phyloP scores from a whole-genome alignment of 2,888 invertebrate genomes.

The Acanthosepion pharaonis region DNA sequence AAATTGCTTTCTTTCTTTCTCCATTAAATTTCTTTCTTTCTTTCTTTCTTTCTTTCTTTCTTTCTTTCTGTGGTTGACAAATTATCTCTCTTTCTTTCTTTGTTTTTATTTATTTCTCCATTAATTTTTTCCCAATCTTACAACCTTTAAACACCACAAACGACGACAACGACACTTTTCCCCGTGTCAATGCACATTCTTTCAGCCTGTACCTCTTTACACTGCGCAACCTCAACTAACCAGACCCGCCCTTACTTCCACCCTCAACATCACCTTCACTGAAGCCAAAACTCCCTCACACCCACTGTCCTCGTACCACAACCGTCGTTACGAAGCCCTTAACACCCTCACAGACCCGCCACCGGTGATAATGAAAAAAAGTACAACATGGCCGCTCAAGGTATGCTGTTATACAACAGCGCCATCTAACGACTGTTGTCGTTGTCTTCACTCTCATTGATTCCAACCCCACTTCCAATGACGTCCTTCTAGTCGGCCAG shows the following conservation, averaged over 20 bases:
- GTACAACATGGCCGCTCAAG: slow-evolving; percentile 33
- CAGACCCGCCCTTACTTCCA: background rate
- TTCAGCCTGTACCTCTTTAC: background rate
- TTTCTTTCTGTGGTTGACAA: background rate
- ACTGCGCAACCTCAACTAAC: background rate
- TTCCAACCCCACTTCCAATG: background rate
- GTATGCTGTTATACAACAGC: slow-evolving; percentile 33
- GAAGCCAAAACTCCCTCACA: background rate
- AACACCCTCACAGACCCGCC: background rate
- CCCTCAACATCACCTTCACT: background rate
- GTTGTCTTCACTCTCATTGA: background rate
- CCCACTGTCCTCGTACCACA: background rate
- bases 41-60: background rate
- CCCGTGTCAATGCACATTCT: background rate
- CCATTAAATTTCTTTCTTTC: background rate
- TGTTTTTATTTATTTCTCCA: background rate
- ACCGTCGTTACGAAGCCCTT: background rate
- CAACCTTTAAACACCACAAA: background rate
- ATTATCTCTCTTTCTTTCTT: background rate
- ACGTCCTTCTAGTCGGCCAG: background rate
- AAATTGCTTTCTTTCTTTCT: background rate
- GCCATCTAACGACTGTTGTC: background rate
- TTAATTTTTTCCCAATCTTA: background rate
- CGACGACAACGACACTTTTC: background rate
- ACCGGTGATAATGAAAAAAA: background rate